Conservation (phyloP, 2,888 invertebrate species). For the Proisotoma minuta region DNA sequence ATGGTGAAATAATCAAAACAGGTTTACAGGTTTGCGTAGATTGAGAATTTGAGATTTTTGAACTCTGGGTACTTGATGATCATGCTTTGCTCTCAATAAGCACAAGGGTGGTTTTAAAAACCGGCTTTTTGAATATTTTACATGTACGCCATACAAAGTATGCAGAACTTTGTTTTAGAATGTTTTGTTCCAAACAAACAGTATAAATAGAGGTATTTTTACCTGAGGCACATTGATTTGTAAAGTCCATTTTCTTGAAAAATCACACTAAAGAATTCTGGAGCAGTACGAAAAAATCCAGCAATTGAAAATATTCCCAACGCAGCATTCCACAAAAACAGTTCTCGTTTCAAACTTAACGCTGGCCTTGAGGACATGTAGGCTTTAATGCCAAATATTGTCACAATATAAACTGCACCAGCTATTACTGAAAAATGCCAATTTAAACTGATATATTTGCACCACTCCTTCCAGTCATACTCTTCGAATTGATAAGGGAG, state of each 20-base stretch:
- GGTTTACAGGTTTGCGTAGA: too few relatives aligned
- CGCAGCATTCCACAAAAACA: slow-evolving; percentile 28
- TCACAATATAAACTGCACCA: slow-evolving; percentile 23
- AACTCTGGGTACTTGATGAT: too few relatives aligned
- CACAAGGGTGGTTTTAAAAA: too few relatives aligned
- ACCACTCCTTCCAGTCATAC: slow-evolving; percentile 33
- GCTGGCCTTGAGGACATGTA: slow-evolving; percentile 26
- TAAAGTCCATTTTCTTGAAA: slow-evolving; percentile 6
- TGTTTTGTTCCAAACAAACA: too few relatives aligned
- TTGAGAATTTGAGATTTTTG: too few relatives aligned
- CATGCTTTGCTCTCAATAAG: too few relatives aligned
- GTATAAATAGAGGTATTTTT: not conserved
- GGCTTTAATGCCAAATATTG: slow-evolving; percentile 29
- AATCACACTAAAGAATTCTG: slow-evolving; percentile 26
- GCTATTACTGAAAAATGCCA: slow-evolving; percentile 30
- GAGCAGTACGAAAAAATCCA: slow-evolving; percentile 32
- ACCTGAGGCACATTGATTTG: slow-evolving; percentile 20
- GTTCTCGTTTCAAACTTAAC: slow-evolving; percentile 22
- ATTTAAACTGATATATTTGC: slow-evolving; percentile 20
- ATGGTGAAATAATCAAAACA: too few relatives aligned
- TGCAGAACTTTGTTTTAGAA: too few relatives aligned
- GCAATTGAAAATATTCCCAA: slow-evolving; percentile 32
- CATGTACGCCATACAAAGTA: too few relatives aligned
- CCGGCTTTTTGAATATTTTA: too few relatives aligned
- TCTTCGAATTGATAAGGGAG: slow-evolving; percentile 27